Evolutionary conservation across 2,797 vertebrate species (phyloP).

Genomic region (Myripristis murdjan): DNA sequence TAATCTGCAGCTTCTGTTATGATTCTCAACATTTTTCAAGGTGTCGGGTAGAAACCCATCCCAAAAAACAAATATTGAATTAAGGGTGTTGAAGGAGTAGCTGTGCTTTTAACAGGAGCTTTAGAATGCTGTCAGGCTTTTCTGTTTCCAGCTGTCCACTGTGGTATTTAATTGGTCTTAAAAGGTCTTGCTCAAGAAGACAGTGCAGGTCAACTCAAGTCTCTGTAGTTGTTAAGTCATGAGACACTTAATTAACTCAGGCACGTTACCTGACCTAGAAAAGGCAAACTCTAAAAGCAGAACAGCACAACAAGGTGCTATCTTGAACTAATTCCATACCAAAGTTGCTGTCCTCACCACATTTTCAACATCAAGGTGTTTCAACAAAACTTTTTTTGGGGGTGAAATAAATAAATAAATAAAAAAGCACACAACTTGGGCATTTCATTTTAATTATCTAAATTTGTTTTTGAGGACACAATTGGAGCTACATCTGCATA

Average conservation of each 20-base stretch:
- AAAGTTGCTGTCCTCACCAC: constrained; percentile 21
- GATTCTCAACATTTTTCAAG: constrained; percentile 18
- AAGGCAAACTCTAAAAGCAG: not conserved
- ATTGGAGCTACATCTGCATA: not conserved
- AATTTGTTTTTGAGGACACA: not conserved
- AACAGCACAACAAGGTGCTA: constrained; percentile 34
- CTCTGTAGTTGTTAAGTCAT: constrained; percentile 60
- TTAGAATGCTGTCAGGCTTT: constrained; percentile 32
- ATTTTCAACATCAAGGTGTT: not conserved
- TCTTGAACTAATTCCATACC: constrained; percentile 24
- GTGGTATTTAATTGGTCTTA: constrained; percentile 74
- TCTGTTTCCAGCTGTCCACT: constrained; percentile 27
- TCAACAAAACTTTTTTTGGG: not conserved
- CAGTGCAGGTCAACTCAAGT: constrained; percentile 58
- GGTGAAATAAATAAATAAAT: too few species aligned
- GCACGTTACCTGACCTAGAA: constrained; percentile 25
- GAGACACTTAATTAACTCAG: constrained; percentile 68
- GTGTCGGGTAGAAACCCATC: constrained; percentile 14
- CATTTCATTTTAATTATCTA: not conserved
- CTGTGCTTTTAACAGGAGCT: constrained; percentile 45
- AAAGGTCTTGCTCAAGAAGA: constrained; percentile 61
- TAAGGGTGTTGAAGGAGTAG: not conserved
- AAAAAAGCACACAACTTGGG: not conserved
- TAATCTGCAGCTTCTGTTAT: constrained; percentile 48
- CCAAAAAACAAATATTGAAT: constrained; percentile 38